Evolutionary conservation across 2,113 vertebrate genomes (phyloP), one percentile per base, ranked within the genome.

Genomic region (Gadus chalcogrammus): DNA sequence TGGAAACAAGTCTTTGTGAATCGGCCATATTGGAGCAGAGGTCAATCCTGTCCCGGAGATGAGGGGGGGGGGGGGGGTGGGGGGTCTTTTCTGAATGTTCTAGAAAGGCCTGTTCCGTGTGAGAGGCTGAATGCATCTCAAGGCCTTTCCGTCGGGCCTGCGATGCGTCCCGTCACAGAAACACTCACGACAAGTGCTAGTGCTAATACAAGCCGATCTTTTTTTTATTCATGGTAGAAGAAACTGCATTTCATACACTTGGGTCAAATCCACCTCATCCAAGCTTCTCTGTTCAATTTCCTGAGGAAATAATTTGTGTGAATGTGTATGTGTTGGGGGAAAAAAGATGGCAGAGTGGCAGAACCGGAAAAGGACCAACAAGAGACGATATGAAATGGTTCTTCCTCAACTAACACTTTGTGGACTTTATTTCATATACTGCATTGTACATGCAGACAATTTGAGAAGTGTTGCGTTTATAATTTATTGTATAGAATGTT

Each of bases 401-500:
- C 76, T 83, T 85, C 81, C 79, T 84, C 79, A 78, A 83, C 78
- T 78, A 79, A 76, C 84, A 81, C 85, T 85, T 87, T 83, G 80
- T 87, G 76, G 88, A 79, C 73, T 73, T 85, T 89, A 76, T 85
- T 83, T 72, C 84, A 22, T 12, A n/a, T 56, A 35, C 60, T 85
- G 82, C 84, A 84, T 87, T 79, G 81, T 71, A 80, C 58, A 71
- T 72, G 82, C 66, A 78, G 88, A 85, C 78, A 87, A 87, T 87
- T 88, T 81, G 83, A 85, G 80, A 77, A 84, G 84, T 77, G 78
- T 85, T 84, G 62, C 79, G 77, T 80, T 78, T 71, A 55, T 86
- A 81, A 87, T 83, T 92, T 90, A 88, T 88, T 84, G 78, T 89
- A 87, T 84, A 85, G 89, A 92, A 91, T 86, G 89, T 89, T 81